Evolutionary conservation across 2,888 invertebrate genomes (phyloP).

Genomic region (Pristionchus mayeri): DNA sequence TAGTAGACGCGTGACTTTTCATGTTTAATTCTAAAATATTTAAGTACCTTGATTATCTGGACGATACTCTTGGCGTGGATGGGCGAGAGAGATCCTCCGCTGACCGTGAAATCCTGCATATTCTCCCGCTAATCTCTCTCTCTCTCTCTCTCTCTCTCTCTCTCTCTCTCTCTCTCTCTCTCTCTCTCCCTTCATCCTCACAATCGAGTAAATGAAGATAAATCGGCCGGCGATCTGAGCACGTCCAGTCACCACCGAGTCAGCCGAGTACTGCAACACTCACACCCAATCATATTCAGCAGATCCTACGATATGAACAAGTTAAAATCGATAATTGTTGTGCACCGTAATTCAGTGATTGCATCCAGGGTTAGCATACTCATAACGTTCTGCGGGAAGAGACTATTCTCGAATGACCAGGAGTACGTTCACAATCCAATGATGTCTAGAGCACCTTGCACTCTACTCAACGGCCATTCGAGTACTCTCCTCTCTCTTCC

Average conservation of each 20-base stretch:
- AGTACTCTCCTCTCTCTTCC: background rate
- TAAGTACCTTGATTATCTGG: slow-evolving; percentile 82
- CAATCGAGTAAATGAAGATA: slow-evolving; percentile 83
- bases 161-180: no score
- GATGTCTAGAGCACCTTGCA: no score
- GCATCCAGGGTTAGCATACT: no score
- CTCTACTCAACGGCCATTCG: no score
- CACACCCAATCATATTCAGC: background rate
- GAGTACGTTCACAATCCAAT: no score
- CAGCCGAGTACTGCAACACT: slow-evolving; percentile 81
- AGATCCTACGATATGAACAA: no score
- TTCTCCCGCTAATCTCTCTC: slow-evolving; percentile 25
- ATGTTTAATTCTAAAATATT: background rate
- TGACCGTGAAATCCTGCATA: slow-evolving; percentile 82
- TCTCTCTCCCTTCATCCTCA: slow-evolving; percentile 53
- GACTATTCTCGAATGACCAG: no score
- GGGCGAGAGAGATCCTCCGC: slow-evolving; percentile 83
- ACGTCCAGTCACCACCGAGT: slow-evolving; percentile 84
- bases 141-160: background rate
- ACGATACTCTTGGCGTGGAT: slow-evolving; percentile 84
- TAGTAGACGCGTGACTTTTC: background rate
- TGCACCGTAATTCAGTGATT: no score
- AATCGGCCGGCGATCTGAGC: slow-evolving; percentile 82
- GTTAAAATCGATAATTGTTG: background rate
- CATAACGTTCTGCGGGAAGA: no score